Base-by-base conservation (phyloP, 2,888 invertebrate species). In the Dolichomitus sp. region DNA sequence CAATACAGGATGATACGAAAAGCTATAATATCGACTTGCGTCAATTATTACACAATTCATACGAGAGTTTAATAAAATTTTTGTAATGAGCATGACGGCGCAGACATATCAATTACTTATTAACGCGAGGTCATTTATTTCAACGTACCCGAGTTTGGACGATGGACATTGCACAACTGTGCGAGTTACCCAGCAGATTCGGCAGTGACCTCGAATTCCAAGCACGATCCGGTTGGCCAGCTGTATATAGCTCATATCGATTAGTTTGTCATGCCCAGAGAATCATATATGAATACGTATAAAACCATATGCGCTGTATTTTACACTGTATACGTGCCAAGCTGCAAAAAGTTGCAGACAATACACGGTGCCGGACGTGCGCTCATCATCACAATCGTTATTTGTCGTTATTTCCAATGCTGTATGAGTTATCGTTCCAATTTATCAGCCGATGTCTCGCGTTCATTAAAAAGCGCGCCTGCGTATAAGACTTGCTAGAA, bases 361-460 rank as follows among this genome's bases (percentile, higher is more conserved):
- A 19, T 50, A 27, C 54, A 27, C 12, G 27, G 1, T 23, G 54
- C 54, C 23, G 12, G 50, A 50, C 50, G 50, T 50, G 50, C 14
- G 30, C 27, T 27, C 54, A 12, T 45, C 54, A 1, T 11, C 30
- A 12, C 30, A 27, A 23, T 54, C 37, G 59, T 59, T 54, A n/a
- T 59, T 57, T 17, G 50, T 61, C 50, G 23, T 23, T 52, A 73
- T 19, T 50, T 23, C 17, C 59, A n/a, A 37, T 52, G 52, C 40
- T 37, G 74, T 23, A 50, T 74, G 63, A 40, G 23, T 74, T 74
- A 40, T 63, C 63, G 63, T 27, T 74, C 27, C 37, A 50, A 63
- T 52, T 65, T 52, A 74, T 74, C 63, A 23, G 52, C 63, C 23
- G 63, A 63, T 40, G 63, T 54, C 63, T 74, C 74, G 54, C 50